A percentile compares a stretch with the other conserved stretches of the same genome.
phyloP scores from a whole-genome alignment of 1,140 invertebrate genomes.

The Rhagoletis zephyria region DNA sequence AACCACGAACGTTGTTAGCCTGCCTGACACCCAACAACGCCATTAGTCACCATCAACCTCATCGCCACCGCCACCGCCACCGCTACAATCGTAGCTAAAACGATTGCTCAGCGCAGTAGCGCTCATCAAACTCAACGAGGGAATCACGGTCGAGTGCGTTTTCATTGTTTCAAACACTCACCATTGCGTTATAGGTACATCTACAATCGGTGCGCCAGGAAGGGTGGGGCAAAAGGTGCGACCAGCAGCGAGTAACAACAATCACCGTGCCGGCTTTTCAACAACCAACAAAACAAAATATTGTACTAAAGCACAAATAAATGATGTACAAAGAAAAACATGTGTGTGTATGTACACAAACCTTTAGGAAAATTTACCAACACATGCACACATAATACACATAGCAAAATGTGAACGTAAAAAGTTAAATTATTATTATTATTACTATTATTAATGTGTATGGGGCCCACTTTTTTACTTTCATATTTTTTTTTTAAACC shows the following conservation, averaged over 20 bases:
- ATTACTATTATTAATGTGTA: not conserved
- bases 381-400: no score
- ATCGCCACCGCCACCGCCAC: not conserved
- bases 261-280: not conserved
- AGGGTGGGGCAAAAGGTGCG: not conserved
- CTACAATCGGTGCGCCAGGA: not conserved
- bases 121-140: slow-evolving; percentile 46
- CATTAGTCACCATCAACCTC: not conserved
- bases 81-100: not conserved
- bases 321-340: not conserved
- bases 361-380: slow-evolving; percentile 33
- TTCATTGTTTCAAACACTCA: slow-evolving; percentile 51
- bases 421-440: slow-evolving; percentile 24
- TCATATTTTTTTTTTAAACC: slow-evolving; percentile 25
- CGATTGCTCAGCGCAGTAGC: not conserved
- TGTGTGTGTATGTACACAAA: not conserved
- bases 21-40: not conserved
- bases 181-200: not conserved
- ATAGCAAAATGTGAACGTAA: slow-evolving; percentile 18
- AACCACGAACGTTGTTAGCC: slow-evolving; percentile 25
- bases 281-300: not conserved
- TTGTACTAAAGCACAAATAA: not conserved
- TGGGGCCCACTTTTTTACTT: slow-evolving; percentile 1
- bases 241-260: slow-evolving; percentile 7
- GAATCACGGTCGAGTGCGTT: slow-evolving; percentile 57